Evolutionary conservation across 64 coral and sea anemone genomes (phyloP).

Genomic region (Stichodactyla mertensii): DNA sequence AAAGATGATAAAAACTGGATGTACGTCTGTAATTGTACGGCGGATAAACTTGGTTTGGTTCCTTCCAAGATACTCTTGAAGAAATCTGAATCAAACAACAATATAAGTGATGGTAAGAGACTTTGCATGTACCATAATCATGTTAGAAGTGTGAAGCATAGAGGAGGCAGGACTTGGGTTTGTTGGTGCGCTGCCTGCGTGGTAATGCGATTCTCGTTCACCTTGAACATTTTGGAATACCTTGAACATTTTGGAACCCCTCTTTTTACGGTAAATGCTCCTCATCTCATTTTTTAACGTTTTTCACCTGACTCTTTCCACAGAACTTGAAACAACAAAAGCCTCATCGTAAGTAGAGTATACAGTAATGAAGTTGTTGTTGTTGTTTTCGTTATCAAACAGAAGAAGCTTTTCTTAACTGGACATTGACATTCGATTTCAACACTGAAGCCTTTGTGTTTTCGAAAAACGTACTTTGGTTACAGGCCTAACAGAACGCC

Average conservation of each 20-base stretch:
- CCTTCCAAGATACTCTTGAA: conserved; percentile 82
- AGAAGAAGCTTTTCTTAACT: too few species aligned
- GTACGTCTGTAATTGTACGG: conserved; percentile 86
- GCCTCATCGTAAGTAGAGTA: not conserved
- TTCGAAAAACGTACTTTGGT: too few species aligned
- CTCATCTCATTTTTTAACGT: not conserved
- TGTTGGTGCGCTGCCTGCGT: too few species aligned
- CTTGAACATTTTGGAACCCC: too few species aligned
- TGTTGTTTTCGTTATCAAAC: not conserved
- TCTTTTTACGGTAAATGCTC: not conserved
- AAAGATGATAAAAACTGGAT: conserved; percentile 99
- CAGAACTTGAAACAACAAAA: conserved; percentile 21
- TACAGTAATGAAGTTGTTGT: not conserved
- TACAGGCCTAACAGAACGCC: too few species aligned
- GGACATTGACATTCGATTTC: too few species aligned
- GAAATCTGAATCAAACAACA: conserved; percentile 79
- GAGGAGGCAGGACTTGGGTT: not conserved
- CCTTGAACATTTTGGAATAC: too few species aligned
- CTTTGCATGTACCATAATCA: not conserved
- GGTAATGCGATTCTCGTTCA: too few species aligned
- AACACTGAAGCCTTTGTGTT: too few species aligned
- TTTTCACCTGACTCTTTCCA: not conserved
- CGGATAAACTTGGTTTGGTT: conserved; percentile 81
- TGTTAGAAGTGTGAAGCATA: not conserved
- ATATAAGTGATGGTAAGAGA: conserved; percentile 30